phyloP scores from a whole-genome alignment of 1,140 invertebrate genomes.

The Drosophila cardini region DNA sequence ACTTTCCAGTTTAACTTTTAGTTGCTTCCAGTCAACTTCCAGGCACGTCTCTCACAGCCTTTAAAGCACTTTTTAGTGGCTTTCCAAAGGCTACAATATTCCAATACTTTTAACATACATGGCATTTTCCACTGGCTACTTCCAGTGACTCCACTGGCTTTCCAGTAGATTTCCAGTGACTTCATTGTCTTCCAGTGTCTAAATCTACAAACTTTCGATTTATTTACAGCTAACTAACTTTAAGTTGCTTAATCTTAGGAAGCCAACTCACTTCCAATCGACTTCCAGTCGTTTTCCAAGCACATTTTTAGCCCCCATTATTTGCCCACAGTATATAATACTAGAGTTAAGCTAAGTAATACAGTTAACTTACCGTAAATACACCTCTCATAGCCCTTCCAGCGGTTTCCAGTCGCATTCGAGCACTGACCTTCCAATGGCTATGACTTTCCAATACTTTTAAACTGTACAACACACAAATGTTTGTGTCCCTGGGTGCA shows the following conservation, averaged over 20 bases:
- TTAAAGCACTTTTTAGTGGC: too few species aligned
- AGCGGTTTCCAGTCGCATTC: constrained; percentile 4
- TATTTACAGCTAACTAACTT: not conserved
- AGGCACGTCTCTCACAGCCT: too few species aligned
- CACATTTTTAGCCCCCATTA: not conserved
- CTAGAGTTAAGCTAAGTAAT: not conserved
- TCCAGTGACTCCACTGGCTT: not conserved
- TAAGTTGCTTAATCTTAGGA: not conserved
- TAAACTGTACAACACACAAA: constrained; percentile 6
- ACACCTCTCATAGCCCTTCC: not conserved
- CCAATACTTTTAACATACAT: too few species aligned
- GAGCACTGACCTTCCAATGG: not conserved
- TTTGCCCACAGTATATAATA: too few species aligned
- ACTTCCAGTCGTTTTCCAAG: not conserved
- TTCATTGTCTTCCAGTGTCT: not conserved
- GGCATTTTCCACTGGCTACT: not conserved
- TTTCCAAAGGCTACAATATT: too few species aligned
- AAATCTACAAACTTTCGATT: too few species aligned
- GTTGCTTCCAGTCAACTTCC: too few species aligned
- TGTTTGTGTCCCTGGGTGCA: constrained; percentile 7
- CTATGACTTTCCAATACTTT: constrained; percentile 5
- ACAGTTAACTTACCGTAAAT: not conserved
- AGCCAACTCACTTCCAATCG: not conserved
- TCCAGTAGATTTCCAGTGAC: not conserved
- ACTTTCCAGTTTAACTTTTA: not conserved